Conservation (phyloP, 2,797 vertebrate species). For the Fratercula arctica region DNA sequence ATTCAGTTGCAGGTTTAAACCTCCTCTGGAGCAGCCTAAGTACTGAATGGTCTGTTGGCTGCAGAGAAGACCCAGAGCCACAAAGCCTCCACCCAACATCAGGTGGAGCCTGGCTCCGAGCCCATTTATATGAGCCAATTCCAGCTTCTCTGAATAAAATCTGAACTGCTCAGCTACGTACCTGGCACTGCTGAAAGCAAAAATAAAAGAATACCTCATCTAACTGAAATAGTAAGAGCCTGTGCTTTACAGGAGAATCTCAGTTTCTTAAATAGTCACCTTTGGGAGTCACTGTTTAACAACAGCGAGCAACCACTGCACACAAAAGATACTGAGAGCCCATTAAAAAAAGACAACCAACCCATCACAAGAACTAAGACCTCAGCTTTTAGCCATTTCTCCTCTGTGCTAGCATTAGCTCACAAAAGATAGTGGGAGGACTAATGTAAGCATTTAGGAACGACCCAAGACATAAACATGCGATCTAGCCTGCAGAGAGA, state of each 20-base stretch:
- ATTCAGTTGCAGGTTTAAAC: not conserved
- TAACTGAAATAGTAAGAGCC: not conserved
- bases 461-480: not conserved
- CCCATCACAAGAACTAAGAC: not conserved
- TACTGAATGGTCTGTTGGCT: accelerated
- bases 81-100: not conserved
- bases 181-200: not conserved
- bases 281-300: not conserved
- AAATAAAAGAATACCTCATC: not conserved
- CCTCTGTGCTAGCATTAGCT: not conserved
- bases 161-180: not conserved
- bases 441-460: not conserved
- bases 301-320: not conserved
- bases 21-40: accelerated
- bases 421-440: not conserved
- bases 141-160: not conserved
- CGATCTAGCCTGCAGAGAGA: not conserved
- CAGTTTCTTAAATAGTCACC: not conserved
- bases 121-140: not conserved
- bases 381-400: not conserved
- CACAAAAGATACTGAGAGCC: not conserved
- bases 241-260: not conserved
- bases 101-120: not conserved
- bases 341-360: not conserved
- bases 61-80: not conserved